Evolutionary conservation across 2,113 vertebrate genomes (phyloP).

Genomic region (Tragulus kanchil): DNA sequence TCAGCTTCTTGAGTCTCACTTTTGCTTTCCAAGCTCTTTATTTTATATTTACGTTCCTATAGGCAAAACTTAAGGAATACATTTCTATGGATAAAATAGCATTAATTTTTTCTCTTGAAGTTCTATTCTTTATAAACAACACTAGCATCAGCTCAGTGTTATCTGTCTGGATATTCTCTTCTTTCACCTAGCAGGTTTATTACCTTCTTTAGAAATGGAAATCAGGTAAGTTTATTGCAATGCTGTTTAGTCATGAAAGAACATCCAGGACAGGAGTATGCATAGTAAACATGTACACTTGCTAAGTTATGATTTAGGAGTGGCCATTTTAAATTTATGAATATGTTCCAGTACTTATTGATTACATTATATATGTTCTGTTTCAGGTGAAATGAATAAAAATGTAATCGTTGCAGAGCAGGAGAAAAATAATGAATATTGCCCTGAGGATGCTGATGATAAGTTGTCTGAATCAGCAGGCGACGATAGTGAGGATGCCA

Average conservation of each 20-base stretch:
- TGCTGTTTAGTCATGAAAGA: constrained; percentile 22
- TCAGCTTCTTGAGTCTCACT: not conserved
- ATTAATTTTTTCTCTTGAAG: constrained; percentile 43
- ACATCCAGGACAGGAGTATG: not conserved
- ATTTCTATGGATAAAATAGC: not conserved
- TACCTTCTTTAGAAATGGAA: constrained; percentile 8
- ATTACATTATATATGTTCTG: constrained; percentile 52
- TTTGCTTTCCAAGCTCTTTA: not conserved
- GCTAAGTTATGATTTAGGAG: not conserved
- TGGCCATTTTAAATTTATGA: not conserved
- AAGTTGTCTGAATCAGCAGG: constrained; percentile 69
- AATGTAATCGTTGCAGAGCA: constrained; percentile 56
- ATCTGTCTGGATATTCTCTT: not conserved
- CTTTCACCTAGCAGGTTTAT: not conserved
- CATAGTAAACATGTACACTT: not conserved
- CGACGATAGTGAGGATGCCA: constrained; percentile 64
- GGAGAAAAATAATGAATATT: constrained; percentile 50
- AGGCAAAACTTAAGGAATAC: not conserved
- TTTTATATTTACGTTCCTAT: not conserved
- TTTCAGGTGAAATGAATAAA: constrained; percentile 75
- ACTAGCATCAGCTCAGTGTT: not conserved
- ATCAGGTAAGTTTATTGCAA: not conserved
- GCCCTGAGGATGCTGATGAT: constrained; percentile 53
- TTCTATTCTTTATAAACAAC: not conserved
- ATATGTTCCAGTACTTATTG: not conserved